These are phyloP conservation scores for Dipodomys merriami DNA, from an alignment of 2,113 vertebrate genomes.

Conservation along the genomic window DNA sequence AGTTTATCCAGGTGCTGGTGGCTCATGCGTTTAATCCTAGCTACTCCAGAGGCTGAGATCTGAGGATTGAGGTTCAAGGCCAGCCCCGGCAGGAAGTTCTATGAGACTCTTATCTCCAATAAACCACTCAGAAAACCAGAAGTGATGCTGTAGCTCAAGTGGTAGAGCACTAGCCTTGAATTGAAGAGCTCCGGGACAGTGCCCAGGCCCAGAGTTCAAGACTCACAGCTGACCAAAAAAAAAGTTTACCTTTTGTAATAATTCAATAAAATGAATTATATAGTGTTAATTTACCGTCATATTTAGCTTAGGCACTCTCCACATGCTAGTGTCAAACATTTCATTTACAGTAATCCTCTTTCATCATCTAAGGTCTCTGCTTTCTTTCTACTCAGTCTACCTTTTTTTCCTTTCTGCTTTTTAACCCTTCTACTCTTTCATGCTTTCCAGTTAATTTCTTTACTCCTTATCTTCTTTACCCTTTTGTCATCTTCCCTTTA, in stretches of 20 bases:
- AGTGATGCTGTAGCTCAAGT: no score
- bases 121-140: no score
- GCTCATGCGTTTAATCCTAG: no score
- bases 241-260: conserved; percentile 31
- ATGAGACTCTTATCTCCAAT: no score
- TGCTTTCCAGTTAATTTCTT: background rate
- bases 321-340: background rate
- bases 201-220: no score
- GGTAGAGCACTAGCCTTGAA: no score
- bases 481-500: background rate
- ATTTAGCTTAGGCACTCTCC: background rate
- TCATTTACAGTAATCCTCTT: background rate
- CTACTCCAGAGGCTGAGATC: no score
- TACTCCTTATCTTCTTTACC: background rate
- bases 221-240: background rate
- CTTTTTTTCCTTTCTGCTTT: background rate
- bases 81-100: no score
- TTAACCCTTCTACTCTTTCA: background rate
- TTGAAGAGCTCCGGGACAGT: no score
- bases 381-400: conserved; percentile 12
- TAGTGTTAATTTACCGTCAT: background rate
- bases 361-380: background rate
- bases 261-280: conserved; percentile 38
- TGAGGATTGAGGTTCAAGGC: no score
- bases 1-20: no score